A percentile compares a stretch with the other conserved stretches of the same genome.
phyloP scores from a whole-genome alignment of 2,888 invertebrate species.

The Germaria angustata region DNA sequence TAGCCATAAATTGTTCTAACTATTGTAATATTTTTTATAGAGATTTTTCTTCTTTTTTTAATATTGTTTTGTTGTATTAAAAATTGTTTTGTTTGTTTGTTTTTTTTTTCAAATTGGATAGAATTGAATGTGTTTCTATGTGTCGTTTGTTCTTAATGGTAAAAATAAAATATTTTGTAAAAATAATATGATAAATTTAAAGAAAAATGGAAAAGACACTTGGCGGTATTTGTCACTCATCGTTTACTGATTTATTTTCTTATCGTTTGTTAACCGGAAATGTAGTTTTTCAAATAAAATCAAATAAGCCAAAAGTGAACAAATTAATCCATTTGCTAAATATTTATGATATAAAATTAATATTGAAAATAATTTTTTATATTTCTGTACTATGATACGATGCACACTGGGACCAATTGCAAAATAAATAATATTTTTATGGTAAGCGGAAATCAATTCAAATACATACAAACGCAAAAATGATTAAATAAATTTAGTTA shows the following conservation, averaged over 20 bases:
- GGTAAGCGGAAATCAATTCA: too few species aligned
- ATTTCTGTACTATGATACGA: background rate
- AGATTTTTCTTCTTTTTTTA: slow-evolving; percentile 23
- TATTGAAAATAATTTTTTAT: background rate
- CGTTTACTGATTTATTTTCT: background rate
- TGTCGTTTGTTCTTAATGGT: slow-evolving; percentile 15
- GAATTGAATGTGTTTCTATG: slow-evolving; percentile 6
- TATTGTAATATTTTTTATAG: slow-evolving; percentile 31
- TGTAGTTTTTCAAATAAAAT: slow-evolving; percentile 1
- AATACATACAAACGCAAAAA: too few species aligned
- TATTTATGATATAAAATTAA: background rate
- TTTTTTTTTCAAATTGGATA: background rate
- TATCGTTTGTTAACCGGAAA: slow-evolving; percentile 18
- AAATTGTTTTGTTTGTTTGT: slow-evolving; percentile 35
- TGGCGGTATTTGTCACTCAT: slow-evolving; percentile 35
- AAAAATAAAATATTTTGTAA: slow-evolving; percentile 3
- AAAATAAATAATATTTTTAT: too few species aligned
- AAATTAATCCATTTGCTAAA: slow-evolving; percentile 2
- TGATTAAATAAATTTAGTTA: too few species aligned
- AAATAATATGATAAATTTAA: slow-evolving; percentile 9
- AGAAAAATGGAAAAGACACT: background rate
- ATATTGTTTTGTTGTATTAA: slow-evolving; percentile 10
- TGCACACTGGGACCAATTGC: background rate
- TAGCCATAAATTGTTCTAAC: slow-evolving; percentile 50
- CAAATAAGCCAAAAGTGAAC: background rate